phyloP scores from a whole-genome alignment of 2,113 vertebrate species.

The Scomber japonicus region DNA sequence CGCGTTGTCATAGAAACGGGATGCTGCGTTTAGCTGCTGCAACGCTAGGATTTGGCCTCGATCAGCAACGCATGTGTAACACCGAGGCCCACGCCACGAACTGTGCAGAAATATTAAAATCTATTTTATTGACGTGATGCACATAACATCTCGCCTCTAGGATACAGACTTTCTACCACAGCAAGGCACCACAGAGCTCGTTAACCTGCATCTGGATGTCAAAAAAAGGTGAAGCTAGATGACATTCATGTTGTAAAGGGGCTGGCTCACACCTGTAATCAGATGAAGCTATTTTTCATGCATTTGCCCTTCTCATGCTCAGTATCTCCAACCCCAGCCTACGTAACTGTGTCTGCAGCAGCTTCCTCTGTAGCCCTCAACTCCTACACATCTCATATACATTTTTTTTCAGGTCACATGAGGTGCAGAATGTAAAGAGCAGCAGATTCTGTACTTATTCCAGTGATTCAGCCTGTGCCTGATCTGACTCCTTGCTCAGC shows the following conservation, averaged over 20 bases:
- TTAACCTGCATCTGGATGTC: background rate
- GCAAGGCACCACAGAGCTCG: background rate
- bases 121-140: conserved; percentile 10
- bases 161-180: background rate
- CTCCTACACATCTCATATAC: conserved; percentile 30
- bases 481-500: background rate
- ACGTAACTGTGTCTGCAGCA: conserved; percentile 8
- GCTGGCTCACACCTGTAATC: background rate
- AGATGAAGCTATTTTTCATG: conserved; percentile 4
- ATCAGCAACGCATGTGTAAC: background rate
- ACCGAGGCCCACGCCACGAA: background rate
- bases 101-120: background rate
- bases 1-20: conserved; percentile 85
- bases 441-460: conserved; percentile 24
- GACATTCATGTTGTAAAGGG: background rate
- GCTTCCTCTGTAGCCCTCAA: conserved; percentile 1
- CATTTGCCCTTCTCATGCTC: conserved; percentile 5
- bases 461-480: conserved; percentile 52
- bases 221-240: background rate
- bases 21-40: conserved; percentile 67
- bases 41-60: conserved; percentile 31
- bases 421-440: conserved; percentile 16
- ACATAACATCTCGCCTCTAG: background rate
- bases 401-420: conserved; percentile 37
- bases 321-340: conserved; percentile 6